phyloP scores from a whole-genome alignment of 64 coral and sea anemone species.

The Dendrophyllia cribrosa region DNA sequence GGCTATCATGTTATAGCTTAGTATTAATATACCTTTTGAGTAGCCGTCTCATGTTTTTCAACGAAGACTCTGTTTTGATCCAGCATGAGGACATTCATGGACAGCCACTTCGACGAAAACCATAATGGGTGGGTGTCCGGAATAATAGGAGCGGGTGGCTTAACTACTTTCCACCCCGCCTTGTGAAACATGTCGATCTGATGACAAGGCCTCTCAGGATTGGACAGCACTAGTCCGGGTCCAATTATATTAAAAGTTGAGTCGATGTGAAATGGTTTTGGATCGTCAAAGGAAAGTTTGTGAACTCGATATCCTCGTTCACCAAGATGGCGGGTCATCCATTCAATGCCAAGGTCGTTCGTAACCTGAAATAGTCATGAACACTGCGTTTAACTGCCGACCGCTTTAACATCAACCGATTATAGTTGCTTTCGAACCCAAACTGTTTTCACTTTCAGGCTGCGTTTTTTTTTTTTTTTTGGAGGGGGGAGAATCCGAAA shows the following conservation, averaged over 20 bases:
- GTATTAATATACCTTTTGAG: conserved; percentile 76
- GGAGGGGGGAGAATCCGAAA: no score
- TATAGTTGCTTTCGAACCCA: no score
- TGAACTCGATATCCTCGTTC: conserved; percentile 73
- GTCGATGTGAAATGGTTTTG: conserved; percentile 96
- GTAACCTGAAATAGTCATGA: conserved; percentile 72
- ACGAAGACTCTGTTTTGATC: conserved; percentile 84
- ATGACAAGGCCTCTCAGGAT: conserved; percentile 92
- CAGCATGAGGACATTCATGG: conserved; percentile 96
- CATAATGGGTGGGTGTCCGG: conserved; percentile 88
- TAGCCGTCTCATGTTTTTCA: conserved; percentile 77
- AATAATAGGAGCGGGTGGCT: conserved; percentile 80
- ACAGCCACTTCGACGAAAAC: conserved; percentile 94
- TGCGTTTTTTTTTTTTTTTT: no score
- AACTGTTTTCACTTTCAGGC: no score
- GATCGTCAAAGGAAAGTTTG: conserved; percentile 80
- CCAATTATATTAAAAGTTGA: conserved; percentile 96
- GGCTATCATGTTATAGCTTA: no score
- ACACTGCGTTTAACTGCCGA: no score
- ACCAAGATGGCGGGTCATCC: conserved; percentile 88
- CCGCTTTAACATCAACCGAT: no score
- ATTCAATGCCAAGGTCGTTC: conserved; percentile 91
- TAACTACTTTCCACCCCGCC: conserved; percentile 82
- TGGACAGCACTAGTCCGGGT: conserved; percentile 88
- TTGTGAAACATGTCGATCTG: conserved; percentile 97